Base-by-base conservation (phyloP, 2,113 vertebrate species). In the Phaethon lepturus region DNA sequence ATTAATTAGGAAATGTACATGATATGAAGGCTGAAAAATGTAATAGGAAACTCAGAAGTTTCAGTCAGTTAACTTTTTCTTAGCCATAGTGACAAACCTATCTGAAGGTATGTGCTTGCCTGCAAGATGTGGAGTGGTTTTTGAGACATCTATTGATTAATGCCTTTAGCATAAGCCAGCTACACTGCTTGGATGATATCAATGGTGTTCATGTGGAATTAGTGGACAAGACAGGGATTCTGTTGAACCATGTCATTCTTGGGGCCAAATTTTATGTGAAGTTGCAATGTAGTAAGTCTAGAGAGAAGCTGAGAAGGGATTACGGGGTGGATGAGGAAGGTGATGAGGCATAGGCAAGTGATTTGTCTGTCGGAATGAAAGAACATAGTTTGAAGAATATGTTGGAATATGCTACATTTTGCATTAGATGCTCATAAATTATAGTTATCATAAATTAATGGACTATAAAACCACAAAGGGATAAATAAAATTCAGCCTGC, bases 141-240 rank as follows among this genome's bases (percentile, higher is more conserved):
- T 64, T n/a, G 16, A 52, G 63, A 24, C 7, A 9, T 45, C n/a
- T 50, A 3, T 68, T 62, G 56, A 35, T 52, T 0, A 0, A 11
- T 40, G 52, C 10, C 62, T 92, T 79, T 53, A 80, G 26, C 26
- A 9, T 40, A 67, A 68, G 1, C 26, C 56, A 67, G 14, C 10
- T 60, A 45, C 7, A 7, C 19, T 86, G 13, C 68, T 87, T 84
- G 35, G 31, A 35, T 64, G 3, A 14, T 25, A 25, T 33, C 35
- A 50, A 4, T 82, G 44, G 29, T 80, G 18, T 31, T 80, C 10
- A 40, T 44, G 56, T 0, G 3, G n/a, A 78, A 22, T 66, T 75
- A 52, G 24, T 71, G 42, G 74, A 69, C 56, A n/a, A 60, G 33
- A n/a, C 22, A 19, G 33, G 20, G 26, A 31, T 76, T 89, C 55